phyloP scores from a whole-genome alignment of 2,113 vertebrate species.

The Oncorhynchus clarkii region DNA sequence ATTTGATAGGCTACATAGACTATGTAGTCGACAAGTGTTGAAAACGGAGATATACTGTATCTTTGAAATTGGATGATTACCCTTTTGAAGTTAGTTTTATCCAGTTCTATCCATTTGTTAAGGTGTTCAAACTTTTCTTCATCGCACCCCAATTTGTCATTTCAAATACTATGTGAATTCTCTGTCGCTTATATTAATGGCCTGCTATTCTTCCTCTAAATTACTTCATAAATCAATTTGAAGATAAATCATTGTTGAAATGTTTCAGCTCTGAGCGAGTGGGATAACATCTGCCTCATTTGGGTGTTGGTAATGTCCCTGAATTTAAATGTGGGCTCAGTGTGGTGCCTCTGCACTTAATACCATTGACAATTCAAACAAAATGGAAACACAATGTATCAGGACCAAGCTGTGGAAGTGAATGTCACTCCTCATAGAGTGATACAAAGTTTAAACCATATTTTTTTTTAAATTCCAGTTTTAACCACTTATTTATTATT shows the following conservation, averaged over 20 bases:
- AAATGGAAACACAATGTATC: slow-evolving; percentile 1
- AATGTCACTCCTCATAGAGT: neutral
- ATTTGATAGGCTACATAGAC: no score
- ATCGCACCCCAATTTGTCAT: slow-evolving; percentile 35
- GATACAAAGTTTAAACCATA: neutral
- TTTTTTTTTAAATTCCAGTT: neutral
- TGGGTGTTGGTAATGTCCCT: slow-evolving; percentile 10
- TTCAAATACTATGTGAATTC: slow-evolving; percentile 21
- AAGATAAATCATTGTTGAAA: slow-evolving; percentile 35
- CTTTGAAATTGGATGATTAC: no score
- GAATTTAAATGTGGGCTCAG: slow-evolving; percentile 10
- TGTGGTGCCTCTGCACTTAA: slow-evolving; percentile 9
- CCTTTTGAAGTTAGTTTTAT: neutral
- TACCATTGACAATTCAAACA: neutral
- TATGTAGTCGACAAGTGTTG: neutral
- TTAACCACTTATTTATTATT: neutral
- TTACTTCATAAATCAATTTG: slow-evolving; percentile 39
- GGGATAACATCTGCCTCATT: slow-evolving; percentile 39
- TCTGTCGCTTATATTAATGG: slow-evolving; percentile 28
- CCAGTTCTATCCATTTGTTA: neutral
- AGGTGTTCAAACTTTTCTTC: slow-evolving; percentile 7
- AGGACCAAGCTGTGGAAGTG: neutral
- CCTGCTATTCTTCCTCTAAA: slow-evolving; percentile 22
- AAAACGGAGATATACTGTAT: no score
- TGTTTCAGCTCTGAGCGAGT: slow-evolving; percentile 16